Evolutionary conservation across 2,113 vertebrate genomes (phyloP), one percentile per base, ranked within the genome.

Genomic region (Neoarius graeffei): DNA sequence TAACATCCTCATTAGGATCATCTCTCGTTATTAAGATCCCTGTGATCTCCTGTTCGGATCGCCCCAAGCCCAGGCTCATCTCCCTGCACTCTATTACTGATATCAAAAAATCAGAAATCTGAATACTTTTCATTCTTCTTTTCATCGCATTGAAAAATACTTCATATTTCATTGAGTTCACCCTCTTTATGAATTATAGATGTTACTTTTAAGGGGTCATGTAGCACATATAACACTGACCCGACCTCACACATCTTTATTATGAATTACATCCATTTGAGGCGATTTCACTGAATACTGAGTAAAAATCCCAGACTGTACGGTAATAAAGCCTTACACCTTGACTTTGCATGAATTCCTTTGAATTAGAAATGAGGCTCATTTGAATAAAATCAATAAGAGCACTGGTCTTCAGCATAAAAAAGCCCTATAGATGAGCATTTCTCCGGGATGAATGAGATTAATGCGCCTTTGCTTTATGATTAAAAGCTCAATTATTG

Each of bases 101-200:
- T 42, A 42, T 73, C n/a, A 57, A 27, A 62, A 66, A 83, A 83
- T 82, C 66, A 30, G 66, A 62, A 62, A 69, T 27, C 87, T 30
- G 88, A 91, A 90, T 89, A 66, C 86, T 64, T 64, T 30, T 13
- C 6, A 23, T 25, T 85, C 67, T 71, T 81, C 25, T 25, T 71
- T 71, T 35, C 17, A 17, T 54, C 42, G 7, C 23, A 52, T 10
- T 57, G n/a, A 54, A 52, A 27, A 62, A 19, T 0, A 7, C 35
- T 79, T 79, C 25, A 89, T 89, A 77, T 87, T 87, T 81, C 23
- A 66, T 74, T 73, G 25, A 79, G 30, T 62, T 80, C 50, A 56
- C 35, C 48, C 86, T 89, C 27, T 59, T 64, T 67, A 57, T 84
- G 23, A 79, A 86, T 62, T 54, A 88, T 79, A 85, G 83, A 81